Base-by-base conservation (phyloP, 2,888 invertebrate species). In the Metallyticus violacea region DNA sequence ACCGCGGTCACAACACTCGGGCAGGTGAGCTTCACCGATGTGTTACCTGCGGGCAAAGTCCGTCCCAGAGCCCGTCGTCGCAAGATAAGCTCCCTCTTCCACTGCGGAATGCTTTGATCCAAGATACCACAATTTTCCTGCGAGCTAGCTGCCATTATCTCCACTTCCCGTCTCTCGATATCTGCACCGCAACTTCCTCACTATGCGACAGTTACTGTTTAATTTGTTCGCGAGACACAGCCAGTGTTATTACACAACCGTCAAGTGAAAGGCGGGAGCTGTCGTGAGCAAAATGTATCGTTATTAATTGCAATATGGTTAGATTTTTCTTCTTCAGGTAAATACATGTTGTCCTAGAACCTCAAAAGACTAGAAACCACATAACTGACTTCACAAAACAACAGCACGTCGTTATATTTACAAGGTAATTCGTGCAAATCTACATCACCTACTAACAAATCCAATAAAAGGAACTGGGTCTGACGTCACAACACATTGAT, bases 81-180 rank as follows among this genome's bases (percentile, higher is more conserved):
- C 91, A 95, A 95, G 91, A 97, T 95, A 91, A 97, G 93, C 92
- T 97, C 97, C 90, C 95, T 95, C 92, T 97, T 97, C 97, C 97
- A 97, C 91, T 96, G 96, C 88, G 97, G 97, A 91, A 96, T 91
- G 88, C 29, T 78, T 40, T 86, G 86, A 83, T 83, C 85, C 62
- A 77, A 5, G 9, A 86, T 7, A 77, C 81, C 85, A 30, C 87
- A 26, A 85, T 86, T 87, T 83, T 88, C 87, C 78, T 87, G 87
- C 15, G 87, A 87, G 83, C 85, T 85, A 26, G 86, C 79, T 25
- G 86, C 86, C 86, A 88, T 88, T 86, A 87, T 84, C 28, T 81
- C 26, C 76, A 6, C 29, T 26, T 87, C 77, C 77, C 85, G 15
- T 6, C 78, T 26, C 40, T 77, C 25, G 77, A 29, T 85, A 83